Evolutionary conservation across 2,888 invertebrate species (phyloP).

Genomic region (Pollenia labialis): DNA sequence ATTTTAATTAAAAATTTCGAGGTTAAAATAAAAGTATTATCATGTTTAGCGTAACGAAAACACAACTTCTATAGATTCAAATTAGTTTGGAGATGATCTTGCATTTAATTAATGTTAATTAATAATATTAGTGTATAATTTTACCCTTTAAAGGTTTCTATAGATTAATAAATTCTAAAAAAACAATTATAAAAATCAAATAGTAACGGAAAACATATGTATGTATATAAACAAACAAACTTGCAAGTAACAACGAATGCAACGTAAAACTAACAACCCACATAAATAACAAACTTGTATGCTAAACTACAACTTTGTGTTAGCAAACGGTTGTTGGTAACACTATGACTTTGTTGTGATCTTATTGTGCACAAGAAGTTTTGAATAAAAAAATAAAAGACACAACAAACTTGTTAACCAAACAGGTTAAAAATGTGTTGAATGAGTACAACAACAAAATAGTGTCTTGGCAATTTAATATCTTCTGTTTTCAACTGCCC

Average conservation of each 20-base stretch:
- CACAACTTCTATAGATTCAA: background rate
- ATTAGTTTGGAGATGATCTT: constrained; percentile 15
- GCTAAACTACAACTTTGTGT: constrained; percentile 16
- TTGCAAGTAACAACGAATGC: constrained; percentile 14
- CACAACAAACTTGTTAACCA: constrained; percentile 54
- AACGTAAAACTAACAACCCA: constrained; percentile 54
- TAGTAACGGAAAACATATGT: background rate
- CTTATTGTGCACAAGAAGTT: constrained; percentile 33
- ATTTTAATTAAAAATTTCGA: constrained; percentile 14
- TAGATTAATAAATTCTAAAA: constrained; percentile 36
- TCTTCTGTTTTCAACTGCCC: constrained; percentile 55
- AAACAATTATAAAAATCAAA: constrained; percentile 28
- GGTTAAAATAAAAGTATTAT: background rate
- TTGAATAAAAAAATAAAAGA: constrained; percentile 10
- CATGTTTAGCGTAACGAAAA: background rate
- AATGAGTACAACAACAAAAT: constrained; percentile 43
- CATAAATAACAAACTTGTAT: constrained; percentile 4
- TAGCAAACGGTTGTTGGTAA: constrained; percentile 30
- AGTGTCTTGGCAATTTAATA: constrained; percentile 50
- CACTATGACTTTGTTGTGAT: constrained; percentile 20
- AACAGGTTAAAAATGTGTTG: constrained; percentile 55
- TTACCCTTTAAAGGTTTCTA: constrained; percentile 28
- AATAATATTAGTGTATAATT: constrained; percentile 14
- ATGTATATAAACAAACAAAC: background rate
- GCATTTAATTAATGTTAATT: constrained; percentile 45